Conservation (phyloP, 1,140 invertebrate genomes). For the Cotesia typhae region DNA sequence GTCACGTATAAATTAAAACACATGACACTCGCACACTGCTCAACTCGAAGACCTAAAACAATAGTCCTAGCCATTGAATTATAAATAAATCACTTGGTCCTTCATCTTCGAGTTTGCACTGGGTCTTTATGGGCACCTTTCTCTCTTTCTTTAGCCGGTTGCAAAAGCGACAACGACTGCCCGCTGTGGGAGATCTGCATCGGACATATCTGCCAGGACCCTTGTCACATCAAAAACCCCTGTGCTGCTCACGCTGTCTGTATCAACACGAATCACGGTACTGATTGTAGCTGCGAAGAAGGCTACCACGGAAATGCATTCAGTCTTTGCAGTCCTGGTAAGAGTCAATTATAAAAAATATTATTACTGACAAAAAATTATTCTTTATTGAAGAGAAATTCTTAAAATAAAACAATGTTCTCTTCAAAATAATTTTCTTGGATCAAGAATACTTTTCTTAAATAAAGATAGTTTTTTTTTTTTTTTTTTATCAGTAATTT, state of each 20-base stretch:
- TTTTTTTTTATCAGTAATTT: no score
- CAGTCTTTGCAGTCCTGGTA: constrained; percentile 79
- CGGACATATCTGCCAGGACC: constrained; percentile 80
- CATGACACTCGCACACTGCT: constrained; percentile 1
- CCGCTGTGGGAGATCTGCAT: constrained; percentile 82
- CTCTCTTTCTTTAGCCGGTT: constrained; percentile 76
- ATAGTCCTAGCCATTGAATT: no score
- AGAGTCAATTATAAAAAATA: constrained; percentile 41
- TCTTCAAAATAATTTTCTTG: no score
- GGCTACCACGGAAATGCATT: constrained; percentile 88
- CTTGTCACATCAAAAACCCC: constrained; percentile 82
- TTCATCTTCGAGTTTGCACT: constrained; percentile 51
- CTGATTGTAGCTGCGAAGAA: constrained; percentile 84
- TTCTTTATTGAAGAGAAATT: no score
- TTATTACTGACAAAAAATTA: no score
- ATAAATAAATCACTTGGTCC: constrained; percentile 1
- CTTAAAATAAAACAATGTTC: no score
- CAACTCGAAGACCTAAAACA: constrained; percentile 25
- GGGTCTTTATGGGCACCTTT: constrained; percentile 62
- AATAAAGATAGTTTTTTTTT: no score
- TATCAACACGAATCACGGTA: constrained; percentile 86
- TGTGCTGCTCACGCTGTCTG: constrained; percentile 86
- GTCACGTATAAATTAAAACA: no score
- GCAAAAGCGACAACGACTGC: constrained; percentile 83
- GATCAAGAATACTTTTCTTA: no score